Evolutionary conservation across 2,113 vertebrate species (phyloP).

Genomic region (Protobothrops flavoviridis): DNA sequence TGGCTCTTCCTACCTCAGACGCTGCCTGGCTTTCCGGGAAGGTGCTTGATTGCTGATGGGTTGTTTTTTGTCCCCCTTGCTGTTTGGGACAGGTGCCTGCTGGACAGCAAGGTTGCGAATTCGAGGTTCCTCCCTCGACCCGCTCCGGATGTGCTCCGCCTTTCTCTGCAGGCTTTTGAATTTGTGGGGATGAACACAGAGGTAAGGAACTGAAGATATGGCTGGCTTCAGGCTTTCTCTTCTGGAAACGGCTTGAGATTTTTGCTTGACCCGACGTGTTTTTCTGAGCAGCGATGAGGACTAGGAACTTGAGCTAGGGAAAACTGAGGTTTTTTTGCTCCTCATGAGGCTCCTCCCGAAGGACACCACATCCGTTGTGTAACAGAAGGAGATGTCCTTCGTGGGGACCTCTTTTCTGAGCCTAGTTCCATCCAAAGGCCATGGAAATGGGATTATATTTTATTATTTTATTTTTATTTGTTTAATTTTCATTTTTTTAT

Average conservation of each 20-base stretch:
- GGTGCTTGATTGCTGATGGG: neutral
- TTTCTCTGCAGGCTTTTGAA: constrained; percentile 72
- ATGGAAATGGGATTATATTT: neutral
- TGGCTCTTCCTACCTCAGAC: no score
- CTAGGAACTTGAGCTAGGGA: neutral
- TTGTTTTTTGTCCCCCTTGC: neutral
- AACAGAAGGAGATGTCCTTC: neutral
- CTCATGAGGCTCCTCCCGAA: neutral
- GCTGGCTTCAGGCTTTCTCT: neutral
- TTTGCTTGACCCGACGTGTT: neutral
- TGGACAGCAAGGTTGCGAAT: constrained; percentile 59
- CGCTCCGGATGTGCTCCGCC: constrained; percentile 59
- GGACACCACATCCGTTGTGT: neutral
- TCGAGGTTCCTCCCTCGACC: constrained; percentile 69
- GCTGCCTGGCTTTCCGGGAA: neutral
- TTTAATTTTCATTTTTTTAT: no score
- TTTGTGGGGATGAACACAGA: constrained; percentile 42
- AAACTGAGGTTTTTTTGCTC: neutral
- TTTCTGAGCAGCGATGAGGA: neutral
- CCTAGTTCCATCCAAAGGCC: neutral
- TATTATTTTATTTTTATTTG: neutral
- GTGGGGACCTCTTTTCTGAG: neutral
- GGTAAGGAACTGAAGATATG: neutral
- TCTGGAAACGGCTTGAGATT: neutral
- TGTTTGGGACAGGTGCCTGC: constrained; percentile 59